Evolutionary conservation across 2,888 invertebrate genomes (phyloP), one percentile per base, ranked within the genome.

Genomic region (Metacarcinus magister): DNA sequence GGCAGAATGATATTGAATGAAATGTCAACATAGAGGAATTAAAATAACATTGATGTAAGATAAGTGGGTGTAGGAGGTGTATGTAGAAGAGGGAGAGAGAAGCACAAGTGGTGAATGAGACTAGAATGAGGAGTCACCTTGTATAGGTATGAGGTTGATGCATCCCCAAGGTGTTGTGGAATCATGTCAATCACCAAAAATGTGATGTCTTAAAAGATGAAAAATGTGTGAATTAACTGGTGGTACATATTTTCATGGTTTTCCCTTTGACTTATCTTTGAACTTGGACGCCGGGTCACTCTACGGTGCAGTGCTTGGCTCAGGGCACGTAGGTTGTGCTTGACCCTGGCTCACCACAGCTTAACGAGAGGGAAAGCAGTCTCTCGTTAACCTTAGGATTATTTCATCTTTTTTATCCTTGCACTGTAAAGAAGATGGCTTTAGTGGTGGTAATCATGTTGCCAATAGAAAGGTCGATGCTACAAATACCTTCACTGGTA

Each of bases 21-120:
- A 23, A 87, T n/a, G n/a, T 8, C 19, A 23, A 87, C 13, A n/a
- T 39, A 39, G n/a, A 10, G 19, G n/a, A n/a, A 23, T 13, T 10
- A 87, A 19, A 67, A 67, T 23, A 67, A 67, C 19, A 67, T 67
- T 23, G n/a, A 67, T 16, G 67, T 23, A 67, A 67, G 67, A n/a
- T 1, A n/a, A 67, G 67, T 23, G 67, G n/a, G n/a, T 23, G 67
- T 16, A n/a, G n/a, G 67, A 67, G 67, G 67, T 23, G n/a, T 16
- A n/a, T 23, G n/a, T n/a, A n/a, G n/a, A n/a, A 67, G n/a, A 67
- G 67, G 67, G 67, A 67, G 67, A 67, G 67, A n/a, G n/a, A 67
- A n/a, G 67, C 16, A 67, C 67, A n/a, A 67, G 67, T 23, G 39
- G 39, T 39, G 39, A 39, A 39, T 39, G 39, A 39, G 39, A 39